These are phyloP conservation scores for Acanthiza pusilla DNA, from an alignment of 2,797 vertebrate genomes.

Conservation along the genomic window DNA sequence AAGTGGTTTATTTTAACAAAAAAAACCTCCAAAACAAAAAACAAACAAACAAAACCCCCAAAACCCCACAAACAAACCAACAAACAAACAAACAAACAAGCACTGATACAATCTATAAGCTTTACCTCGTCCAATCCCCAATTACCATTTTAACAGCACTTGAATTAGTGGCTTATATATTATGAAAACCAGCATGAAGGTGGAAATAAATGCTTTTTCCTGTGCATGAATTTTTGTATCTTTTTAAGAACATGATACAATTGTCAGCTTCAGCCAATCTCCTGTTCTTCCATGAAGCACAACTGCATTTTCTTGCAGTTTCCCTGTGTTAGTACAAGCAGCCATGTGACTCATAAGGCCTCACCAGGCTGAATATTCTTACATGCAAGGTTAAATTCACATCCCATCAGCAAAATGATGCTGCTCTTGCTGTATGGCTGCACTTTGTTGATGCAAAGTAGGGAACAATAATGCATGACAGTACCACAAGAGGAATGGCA, in stretches of 20 bases:
- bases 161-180: not conserved
- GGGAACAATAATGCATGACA: not conserved
- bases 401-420: not conserved
- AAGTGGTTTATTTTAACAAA: not conserved
- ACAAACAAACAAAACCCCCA: not conserved
- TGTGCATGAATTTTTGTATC: not conserved
- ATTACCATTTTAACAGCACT: not conserved
- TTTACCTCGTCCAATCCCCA: not conserved
- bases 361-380: not conserved
- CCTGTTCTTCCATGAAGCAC: not conserved
- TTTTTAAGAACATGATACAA: not conserved
- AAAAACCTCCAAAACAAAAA: too few species aligned
- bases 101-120: not conserved
- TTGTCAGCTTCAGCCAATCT: not conserved
- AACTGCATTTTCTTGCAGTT: not conserved
- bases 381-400: not conserved
- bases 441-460: not conserved
- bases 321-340: not conserved
- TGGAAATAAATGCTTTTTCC: not conserved
- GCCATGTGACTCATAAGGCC: fast-evolving
- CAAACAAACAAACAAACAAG: too few species aligned
- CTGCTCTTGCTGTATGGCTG: not conserved
- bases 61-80: too few species aligned
- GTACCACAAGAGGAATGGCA: fast-evolving
- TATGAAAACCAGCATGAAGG: not conserved